phyloP scores from a whole-genome alignment of 2,888 invertebrate species.

The Latrodectus elegans region DNA sequence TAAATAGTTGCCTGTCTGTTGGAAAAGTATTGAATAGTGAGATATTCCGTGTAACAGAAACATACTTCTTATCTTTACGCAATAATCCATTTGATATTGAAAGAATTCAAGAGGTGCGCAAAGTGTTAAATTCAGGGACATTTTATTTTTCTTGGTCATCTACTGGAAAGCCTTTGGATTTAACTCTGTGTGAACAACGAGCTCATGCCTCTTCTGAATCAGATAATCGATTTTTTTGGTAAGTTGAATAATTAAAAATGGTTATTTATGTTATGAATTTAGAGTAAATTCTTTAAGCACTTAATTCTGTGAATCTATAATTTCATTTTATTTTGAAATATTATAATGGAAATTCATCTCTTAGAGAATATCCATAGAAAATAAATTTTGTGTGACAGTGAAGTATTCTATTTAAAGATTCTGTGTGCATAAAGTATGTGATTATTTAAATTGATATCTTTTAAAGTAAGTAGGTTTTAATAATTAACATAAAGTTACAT shows the following conservation, averaged over 20 bases:
- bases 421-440: too few relatives aligned
- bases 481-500: too few relatives aligned
- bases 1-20: conserved; percentile 96
- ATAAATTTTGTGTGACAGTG: too few relatives aligned
- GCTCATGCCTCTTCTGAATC: conserved; percentile 85
- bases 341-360: too few relatives aligned
- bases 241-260: conserved; percentile 70
- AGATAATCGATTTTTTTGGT: conserved; percentile 98
- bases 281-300: too few relatives aligned
- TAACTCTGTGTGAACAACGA: conserved; percentile 95
- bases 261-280: too few relatives aligned
- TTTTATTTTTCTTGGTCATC: conserved; percentile 95
- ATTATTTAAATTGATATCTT: too few relatives aligned
- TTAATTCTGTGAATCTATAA: too few relatives aligned
- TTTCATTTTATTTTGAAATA: too few relatives aligned
- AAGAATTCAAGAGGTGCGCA: conserved; percentile 75
- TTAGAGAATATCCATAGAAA: too few relatives aligned
- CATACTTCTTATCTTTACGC: conserved; percentile 87
- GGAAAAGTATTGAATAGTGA: conserved; percentile 96
- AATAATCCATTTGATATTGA: conserved; percentile 75
- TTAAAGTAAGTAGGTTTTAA: too few relatives aligned
- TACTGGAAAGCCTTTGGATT: conserved; percentile 83
- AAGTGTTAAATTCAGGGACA: conserved; percentile 94
- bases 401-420: too few relatives aligned
- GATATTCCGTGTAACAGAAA: conserved; percentile 94